Evolutionary conservation across 2,113 vertebrate genomes (phyloP).

Genomic region (Ondatra zibethicus): DNA sequence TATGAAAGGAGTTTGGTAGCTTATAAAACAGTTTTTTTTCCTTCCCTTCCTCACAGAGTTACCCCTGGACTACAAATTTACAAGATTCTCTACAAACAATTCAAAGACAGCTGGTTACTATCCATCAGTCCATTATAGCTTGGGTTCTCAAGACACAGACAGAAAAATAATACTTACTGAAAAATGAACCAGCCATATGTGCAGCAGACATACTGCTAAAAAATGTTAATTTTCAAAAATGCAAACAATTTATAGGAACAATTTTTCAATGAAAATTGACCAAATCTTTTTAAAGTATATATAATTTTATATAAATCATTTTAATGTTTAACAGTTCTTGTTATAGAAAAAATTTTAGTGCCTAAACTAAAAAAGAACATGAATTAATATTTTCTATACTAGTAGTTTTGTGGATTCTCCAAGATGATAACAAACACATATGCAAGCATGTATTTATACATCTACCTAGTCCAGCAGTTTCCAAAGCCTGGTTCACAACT

Average conservation of each 20-base stretch:
- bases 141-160: constrained; percentile 72
- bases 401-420: constrained; percentile 5
- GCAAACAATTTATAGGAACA: constrained; percentile 58
- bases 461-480: background rate
- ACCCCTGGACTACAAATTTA: constrained; percentile 96
- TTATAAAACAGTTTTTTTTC: constrained; percentile 78
- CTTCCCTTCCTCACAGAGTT: constrained; percentile 89
- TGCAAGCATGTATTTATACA: background rate
- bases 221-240: constrained; percentile 55
- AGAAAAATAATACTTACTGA: constrained; percentile 78
- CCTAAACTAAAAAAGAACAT: constrained; percentile 48
- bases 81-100: constrained; percentile 92
- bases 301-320: constrained; percentile 48
- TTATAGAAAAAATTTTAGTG: constrained; percentile 7
- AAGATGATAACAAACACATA: background rate
- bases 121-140: constrained; percentile 80
- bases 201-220: constrained; percentile 40
- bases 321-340: constrained; percentile 39
- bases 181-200: constrained; percentile 35
- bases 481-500: background rate
- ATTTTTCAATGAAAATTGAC: constrained; percentile 65
- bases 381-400: constrained; percentile 37
- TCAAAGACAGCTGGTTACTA: constrained; percentile 94
- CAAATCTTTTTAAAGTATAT: constrained; percentile 57
- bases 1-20: constrained; percentile 31